Evolutionary conservation across 2,113 vertebrate species (phyloP), one percentile per base, ranked within the genome.

Genomic region (Bufo bufo): DNA sequence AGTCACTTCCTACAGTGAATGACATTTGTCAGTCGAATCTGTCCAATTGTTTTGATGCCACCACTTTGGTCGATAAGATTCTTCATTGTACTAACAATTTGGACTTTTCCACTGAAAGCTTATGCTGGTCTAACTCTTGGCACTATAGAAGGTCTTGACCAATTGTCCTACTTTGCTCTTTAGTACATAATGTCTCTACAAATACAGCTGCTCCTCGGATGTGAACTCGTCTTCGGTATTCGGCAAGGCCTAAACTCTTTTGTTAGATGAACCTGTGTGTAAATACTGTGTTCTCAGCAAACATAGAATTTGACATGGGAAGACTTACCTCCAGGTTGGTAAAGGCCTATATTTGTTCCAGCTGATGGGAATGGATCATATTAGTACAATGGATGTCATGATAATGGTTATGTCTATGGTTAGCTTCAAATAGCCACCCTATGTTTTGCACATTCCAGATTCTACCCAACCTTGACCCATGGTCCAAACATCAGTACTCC

Each of bases 221-320:
- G 43, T 6, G 17, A 13, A 45, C 56, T 43, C 33, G 8, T 43
- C 54, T 45, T 4, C 56, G 13, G 20, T n/a, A 23, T 14, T 14
- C 11, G 50, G 14, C 23, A 81, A 59, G 78, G 78, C 56, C 78
- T 17, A 19, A 17, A 4, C 78, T 59, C 17, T 33, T 81, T 81
- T 81, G 78, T 81, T 81, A 81, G 78, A 80, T 14, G 56, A 61
- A 61, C 56, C 23, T 59, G 43, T 59, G 54, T 80, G 78, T 59
- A 61, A 45, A 61, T 59, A 43, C 7, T 33, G 54, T 43, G 56
- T 10, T 81, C 56, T 58, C 33, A 45, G 56, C 56, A 43, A 49
- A 75, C 47, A 1, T 19, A 2, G 43, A 72, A n/a, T n/a, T n/a
- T 10, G 3, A 66, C 6, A 66, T 66, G 20, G 7, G 20, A 23